Evolutionary conservation across 35 echinoderm and acorn worm species (phyloP).

Genomic region (Apostichopus californicus): DNA sequence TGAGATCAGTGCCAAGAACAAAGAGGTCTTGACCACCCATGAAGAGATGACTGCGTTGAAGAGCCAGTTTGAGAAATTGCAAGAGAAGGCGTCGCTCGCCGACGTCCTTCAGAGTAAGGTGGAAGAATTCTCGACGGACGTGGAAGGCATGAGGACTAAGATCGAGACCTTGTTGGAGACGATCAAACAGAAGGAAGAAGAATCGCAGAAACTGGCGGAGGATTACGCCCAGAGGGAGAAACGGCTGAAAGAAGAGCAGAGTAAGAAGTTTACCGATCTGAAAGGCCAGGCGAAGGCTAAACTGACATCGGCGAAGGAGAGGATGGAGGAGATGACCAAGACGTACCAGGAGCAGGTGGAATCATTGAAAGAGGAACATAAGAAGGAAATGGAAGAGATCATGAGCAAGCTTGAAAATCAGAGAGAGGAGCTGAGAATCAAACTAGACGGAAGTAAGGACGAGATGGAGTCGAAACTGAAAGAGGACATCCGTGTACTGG

Average conservation of each 20-base stretch:
- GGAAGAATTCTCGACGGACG: constrained; percentile 39
- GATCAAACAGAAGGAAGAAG: constrained; percentile 59
- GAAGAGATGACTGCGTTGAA: constrained; percentile 55
- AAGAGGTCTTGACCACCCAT: constrained; percentile 77
- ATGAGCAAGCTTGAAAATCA: constrained; percentile 37
- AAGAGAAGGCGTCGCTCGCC: constrained; percentile 44
- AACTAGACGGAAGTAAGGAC: constrained; percentile 37
- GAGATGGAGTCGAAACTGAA: constrained; percentile 45
- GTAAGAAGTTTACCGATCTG: constrained; percentile 72
- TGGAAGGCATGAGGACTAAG: constrained; percentile 48
- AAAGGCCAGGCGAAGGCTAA: constrained; percentile 86
- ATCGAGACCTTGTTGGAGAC: constrained; percentile 71
- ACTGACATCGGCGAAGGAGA: constrained; percentile 67
- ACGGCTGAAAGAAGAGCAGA: constrained; percentile 66
- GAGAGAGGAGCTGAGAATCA: constrained; percentile 38
- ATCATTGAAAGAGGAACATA: constrained; percentile 54
- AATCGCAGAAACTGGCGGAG: constrained; percentile 67
- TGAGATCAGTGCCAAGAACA: constrained; percentile 86
- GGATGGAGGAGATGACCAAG: constrained; percentile 59
- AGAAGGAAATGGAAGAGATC: constrained; percentile 54
- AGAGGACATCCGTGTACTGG: constrained; percentile 23
- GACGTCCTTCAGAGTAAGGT: constrained; percentile 40
- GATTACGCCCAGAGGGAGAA: constrained; percentile 63
- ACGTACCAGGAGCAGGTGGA: constrained; percentile 54
- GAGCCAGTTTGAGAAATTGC: constrained; percentile 36